A percentile compares a stretch with the other conserved stretches of the same genome.
Evolutionary conservation across 2,888 invertebrate species (phyloP).

Genomic region (Nymphalis c-album): DNA sequence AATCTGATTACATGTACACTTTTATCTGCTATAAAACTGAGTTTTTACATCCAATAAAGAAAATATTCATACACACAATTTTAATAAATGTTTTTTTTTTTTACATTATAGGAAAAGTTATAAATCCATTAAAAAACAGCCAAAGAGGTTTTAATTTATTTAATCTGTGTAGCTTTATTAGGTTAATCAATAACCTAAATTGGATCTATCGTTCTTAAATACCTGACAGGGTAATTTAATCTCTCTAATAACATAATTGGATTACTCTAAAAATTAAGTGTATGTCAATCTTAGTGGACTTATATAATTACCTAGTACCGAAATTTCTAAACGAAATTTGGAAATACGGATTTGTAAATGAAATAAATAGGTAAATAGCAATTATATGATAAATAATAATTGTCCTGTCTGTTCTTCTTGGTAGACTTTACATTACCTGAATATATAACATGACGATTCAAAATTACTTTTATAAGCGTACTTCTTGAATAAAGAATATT

Average conservation of each 20-base stretch:
- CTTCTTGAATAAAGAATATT: too few species aligned
- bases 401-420: too few species aligned
- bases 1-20: conserved; percentile 16
- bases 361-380: too few species aligned
- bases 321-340: too few species aligned
- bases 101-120: background rate
- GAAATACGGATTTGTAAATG: too few species aligned
- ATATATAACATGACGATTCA: too few species aligned
- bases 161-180: conserved; percentile 25
- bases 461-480: too few species aligned
- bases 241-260: conserved; percentile 36
- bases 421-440: too few species aligned
- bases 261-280: conserved; percentile 22
- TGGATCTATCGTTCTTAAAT: conserved; percentile 34
- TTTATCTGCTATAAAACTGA: background rate
- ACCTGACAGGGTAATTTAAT: conserved; percentile 32
- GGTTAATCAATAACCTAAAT: conserved; percentile 34
- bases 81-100: background rate
- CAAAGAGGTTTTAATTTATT: conserved; percentile 1
- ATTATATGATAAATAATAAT: too few species aligned
- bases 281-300: conserved; percentile 1
- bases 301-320: background rate
- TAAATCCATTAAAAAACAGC: background rate
- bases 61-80: background rate
- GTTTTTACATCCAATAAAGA: background rate